Evolutionary conservation across 2,888 invertebrate genomes (phyloP).

Genomic region (Oeneis ivallda): DNA sequence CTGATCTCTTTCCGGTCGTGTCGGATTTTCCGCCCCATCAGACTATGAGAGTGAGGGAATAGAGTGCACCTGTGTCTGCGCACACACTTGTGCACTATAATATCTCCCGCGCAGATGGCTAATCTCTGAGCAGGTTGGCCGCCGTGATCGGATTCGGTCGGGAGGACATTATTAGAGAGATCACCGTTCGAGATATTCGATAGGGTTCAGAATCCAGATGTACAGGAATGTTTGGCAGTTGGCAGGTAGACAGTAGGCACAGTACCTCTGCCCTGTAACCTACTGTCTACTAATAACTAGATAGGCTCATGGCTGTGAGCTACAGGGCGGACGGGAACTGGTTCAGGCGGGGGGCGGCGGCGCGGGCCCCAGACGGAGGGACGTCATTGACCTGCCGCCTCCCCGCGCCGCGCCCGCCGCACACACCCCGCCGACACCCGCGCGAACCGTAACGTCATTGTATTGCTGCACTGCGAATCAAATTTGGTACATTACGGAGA

Average conservation of each 20-base stretch:
- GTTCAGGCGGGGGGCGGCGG: constrained; percentile 52
- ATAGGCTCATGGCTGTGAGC: constrained; percentile 68
- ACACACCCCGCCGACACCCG: constrained; percentile 57
- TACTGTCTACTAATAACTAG: constrained; percentile 64
- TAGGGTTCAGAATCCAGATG: constrained; percentile 1
- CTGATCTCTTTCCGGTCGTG: no score
- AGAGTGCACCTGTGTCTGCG: no score
- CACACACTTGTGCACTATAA: no score
- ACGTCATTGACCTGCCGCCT: constrained; percentile 76
- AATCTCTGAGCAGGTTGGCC: no score
- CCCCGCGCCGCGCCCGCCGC: constrained; percentile 43
- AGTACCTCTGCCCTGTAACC: constrained; percentile 48
- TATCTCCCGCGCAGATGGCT: no score
- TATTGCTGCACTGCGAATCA: constrained; percentile 67
- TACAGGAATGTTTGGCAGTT: constrained; percentile 63
- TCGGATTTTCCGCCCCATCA: no score
- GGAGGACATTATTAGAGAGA: not conserved
- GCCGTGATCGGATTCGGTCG: no score
- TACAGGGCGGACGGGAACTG: constrained; percentile 59
- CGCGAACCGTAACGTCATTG: constrained; percentile 74
- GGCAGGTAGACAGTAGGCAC: constrained; percentile 53
- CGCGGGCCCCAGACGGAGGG: constrained; percentile 69
- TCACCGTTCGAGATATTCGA: constrained; percentile 24
- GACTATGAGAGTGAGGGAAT: no score
- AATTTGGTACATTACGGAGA: constrained; percentile 64